Evolutionary conservation across 2,888 invertebrate species (phyloP), one percentile per base, ranked within the genome.

Genomic region (Hyppa rectilinea): DNA sequence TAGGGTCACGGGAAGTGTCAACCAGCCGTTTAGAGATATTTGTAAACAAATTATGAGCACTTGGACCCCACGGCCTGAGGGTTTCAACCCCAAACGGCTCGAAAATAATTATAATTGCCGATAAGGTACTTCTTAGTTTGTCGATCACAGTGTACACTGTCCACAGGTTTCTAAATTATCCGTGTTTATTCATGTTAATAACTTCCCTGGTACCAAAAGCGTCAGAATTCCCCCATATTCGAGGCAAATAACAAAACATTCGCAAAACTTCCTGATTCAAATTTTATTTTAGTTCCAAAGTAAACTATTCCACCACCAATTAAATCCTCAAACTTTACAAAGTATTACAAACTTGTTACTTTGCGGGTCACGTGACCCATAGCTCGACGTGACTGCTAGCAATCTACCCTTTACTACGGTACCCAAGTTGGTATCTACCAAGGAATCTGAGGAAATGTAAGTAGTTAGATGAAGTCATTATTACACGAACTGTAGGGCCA

Each of bases 341-440:
- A 79, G 68, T 70, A 67, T 81, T 53, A 75, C 71, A 71, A 81
- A 81, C 75, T 83, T 74, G 75, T 81, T 79, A 74, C 76, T 75
- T 81, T 75, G 53, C 47, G 52, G 61, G 67, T 71, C 73, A 75
- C 83, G 81, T 75, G 52, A 56, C 36, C 61, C 64, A 58, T 55
- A 60, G 29, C 67, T 12, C 45, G 69, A 83, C 79, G 83, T 78
- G 79, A 79, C 83, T 68, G 40, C 23, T 26, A 45, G 26, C 63
- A 45, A 80, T 80, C 62, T 61, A 50, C 81, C 38, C 55, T 83
- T 75, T 75, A 75, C 66, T 59, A n/a, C n/a, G n/a, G n/a, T n/a
- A 65, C 73, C 45, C 31, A 83, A 82, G 62, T 79, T 78, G 34
- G 61, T 78, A 83, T 82, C 78, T 69, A 20, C 38, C 14, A 60